A percentile compares a stretch with the other conserved stretches of the same genome.
phyloP scores from a whole-genome alignment of 2,888 invertebrate species.

The Odontocolon sp. region DNA sequence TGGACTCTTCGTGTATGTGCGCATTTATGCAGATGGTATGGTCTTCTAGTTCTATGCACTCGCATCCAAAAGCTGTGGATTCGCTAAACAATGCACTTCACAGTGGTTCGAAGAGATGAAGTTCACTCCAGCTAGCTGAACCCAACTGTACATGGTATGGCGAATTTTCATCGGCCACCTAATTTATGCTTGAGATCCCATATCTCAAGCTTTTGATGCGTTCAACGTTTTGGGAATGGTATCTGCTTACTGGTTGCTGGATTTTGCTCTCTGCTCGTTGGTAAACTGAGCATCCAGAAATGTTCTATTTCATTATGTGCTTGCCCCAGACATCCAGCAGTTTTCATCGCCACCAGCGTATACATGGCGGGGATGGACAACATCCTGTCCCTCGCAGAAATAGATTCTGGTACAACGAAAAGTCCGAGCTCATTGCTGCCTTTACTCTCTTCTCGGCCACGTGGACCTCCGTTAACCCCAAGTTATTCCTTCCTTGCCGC shows the following conservation, averaged over 20 bases:
- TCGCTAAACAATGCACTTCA: slow-evolving; percentile 1
- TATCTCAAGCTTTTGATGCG: slow-evolving; percentile 14
- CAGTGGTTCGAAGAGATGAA: not conserved
- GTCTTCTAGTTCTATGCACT: not conserved
- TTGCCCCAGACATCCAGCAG: slow-evolving; percentile 21
- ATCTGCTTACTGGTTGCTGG: not conserved
- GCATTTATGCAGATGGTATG: not conserved
- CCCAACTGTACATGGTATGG: not conserved
- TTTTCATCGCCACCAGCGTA: slow-evolving; percentile 30
- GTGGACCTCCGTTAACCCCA: slow-evolving; percentile 32
- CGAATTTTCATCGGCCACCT: not conserved
- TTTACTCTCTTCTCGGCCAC: slow-evolving; percentile 1
- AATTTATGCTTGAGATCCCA: not conserved
- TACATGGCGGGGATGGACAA: slow-evolving; percentile 20
- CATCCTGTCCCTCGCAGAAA: slow-evolving; percentile 43
- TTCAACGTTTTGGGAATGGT: not conserved
- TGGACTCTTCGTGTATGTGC: not conserved
- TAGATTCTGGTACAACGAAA: slow-evolving; percentile 26
- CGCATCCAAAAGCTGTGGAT: not conserved
- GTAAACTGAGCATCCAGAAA: slow-evolving; percentile 10
- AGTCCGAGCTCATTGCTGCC: slow-evolving; percentile 7
- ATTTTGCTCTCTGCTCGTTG: slow-evolving; percentile 4
- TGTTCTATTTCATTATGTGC: slow-evolving; percentile 21
- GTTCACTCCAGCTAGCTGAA: not conserved
- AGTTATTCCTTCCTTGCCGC: slow-evolving; percentile 23